Evolutionary conservation across 2,113 vertebrate species (phyloP), one percentile per base, ranked within the genome.

Genomic region (Silurus asotus): DNA sequence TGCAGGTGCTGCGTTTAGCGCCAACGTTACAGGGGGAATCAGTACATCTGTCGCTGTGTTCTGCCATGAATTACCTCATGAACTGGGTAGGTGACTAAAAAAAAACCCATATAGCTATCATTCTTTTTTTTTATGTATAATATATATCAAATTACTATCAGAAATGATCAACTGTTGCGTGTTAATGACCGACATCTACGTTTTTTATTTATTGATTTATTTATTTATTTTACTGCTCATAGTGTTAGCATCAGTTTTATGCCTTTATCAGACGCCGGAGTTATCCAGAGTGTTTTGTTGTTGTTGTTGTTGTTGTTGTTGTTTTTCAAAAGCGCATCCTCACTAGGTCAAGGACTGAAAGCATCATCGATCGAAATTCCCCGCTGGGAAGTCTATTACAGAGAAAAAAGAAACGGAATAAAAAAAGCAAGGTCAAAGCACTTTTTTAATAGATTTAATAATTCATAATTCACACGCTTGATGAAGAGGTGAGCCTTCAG

Each of bases 41-140:
- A 99, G 98, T 79, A 99, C 98, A 2, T 99, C 98, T 7, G 97
- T 99, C 89, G 98, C 98, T 2, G 98, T 99, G 49, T 99, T 99
- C 94, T 99, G 98, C 93, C 98, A 99, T 0, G 98, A 99, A 87
- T 95, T 99, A 90, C 98, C 98, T 84, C 98, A 99, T 87, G 98
- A 99, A 93, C 95, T 99, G 81, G 98, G 98, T 99, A 95, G 96
- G 87, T 88, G 3, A 23, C 72, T 23, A 0, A 23, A 75, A 51
- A 23, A 23, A 1, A 75, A 15, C 11, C 25, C 28, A 45, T 3
- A 23, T 62, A 23, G 20, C 11, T 13, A 3, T 45, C 28, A 45
- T 28, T 65, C 10, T 28, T 28, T 4, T 37, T 37, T 37, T 3
- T 2, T 2, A 37, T 0, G 2, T 4, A 65, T 4, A 65, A 28